phyloP scores from a whole-genome alignment of 2,888 invertebrate genomes.

The Scaptomyza flava region DNA sequence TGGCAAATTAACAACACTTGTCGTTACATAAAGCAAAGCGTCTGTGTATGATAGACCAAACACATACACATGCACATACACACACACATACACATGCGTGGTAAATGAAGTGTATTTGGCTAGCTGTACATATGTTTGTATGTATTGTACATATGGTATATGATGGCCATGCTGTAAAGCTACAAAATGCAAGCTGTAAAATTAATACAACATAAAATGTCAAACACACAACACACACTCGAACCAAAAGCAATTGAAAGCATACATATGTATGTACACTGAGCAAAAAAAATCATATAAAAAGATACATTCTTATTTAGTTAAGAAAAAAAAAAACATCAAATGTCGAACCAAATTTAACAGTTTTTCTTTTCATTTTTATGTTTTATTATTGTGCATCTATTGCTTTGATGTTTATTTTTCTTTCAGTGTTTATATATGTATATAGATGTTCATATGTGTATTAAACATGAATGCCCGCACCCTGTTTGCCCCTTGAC shows the following conservation, averaged over 20 bases:
- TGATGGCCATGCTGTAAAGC: conserved; percentile 41
- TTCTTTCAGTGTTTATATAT: background rate
- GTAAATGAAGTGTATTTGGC: conserved; percentile 14
- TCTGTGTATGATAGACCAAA: background rate
- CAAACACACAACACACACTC: conserved; percentile 23
- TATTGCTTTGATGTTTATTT: background rate
- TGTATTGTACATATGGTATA: background rate
- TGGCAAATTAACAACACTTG: conserved; percentile 17
- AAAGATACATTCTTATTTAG: background rate
- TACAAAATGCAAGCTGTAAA: conserved; percentile 68
- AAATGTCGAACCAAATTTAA: no score
- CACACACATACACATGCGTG: background rate
- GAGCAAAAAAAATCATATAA: background rate
- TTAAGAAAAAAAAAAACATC: no score
- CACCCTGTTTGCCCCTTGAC: conserved; percentile 16
- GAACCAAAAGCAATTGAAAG: conserved; percentile 36
- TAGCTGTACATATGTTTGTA: conserved; percentile 1
- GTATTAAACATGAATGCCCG: background rate
- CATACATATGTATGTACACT: background rate
- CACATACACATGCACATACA: background rate
- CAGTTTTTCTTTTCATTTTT: no score
- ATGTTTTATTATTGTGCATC: no score
- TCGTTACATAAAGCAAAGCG: conserved; percentile 16
- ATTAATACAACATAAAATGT: conserved; percentile 71
- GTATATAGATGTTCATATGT: background rate